Conservation (phyloP, 2,797 vertebrate species). For the Phoebastria nigripes region DNA sequence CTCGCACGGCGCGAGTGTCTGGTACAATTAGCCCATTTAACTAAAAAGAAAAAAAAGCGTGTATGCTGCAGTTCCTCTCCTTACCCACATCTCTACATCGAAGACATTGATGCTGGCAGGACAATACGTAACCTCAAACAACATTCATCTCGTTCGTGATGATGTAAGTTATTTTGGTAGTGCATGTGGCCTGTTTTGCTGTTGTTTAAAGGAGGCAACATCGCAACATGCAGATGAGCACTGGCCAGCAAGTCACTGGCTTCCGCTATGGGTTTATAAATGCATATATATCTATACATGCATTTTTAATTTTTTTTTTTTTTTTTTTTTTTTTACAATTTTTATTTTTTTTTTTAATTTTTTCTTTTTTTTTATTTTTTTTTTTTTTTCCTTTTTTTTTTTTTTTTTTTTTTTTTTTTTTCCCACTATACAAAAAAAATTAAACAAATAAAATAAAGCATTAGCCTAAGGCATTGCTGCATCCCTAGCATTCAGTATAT, state of each 20-base stretch:
- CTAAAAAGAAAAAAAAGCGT: accelerated
- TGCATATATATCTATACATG: accelerated
- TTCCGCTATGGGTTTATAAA: background rate
- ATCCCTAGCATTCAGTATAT: slow-evolving; percentile 73
- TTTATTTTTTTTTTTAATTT: too few relatives aligned
- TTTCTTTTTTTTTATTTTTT: too few relatives aligned
- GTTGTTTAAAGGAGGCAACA: background rate
- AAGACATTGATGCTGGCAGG: background rate
- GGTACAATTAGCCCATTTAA: background rate
- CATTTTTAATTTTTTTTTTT: background rate
- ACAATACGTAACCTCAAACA: accelerated
- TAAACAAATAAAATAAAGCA: slow-evolving; percentile 77
- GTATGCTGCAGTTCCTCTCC: background rate
- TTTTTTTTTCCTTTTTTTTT: too few relatives aligned
- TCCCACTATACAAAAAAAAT: slow-evolving; percentile 27
- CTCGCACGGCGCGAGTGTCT: accelerated
- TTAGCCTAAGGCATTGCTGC: slow-evolving; percentile 72
- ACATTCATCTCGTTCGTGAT: accelerated
- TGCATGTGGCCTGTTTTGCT: accelerated
- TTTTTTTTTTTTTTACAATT: background rate
- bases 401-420: too few relatives aligned
- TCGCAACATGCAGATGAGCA: background rate
- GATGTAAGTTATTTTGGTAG: background rate
- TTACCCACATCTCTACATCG: accelerated
- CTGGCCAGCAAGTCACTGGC: background rate